phyloP scores from a whole-genome alignment of 1,140 invertebrate genomes.

The Chrysomallon squamiferum region DNA sequence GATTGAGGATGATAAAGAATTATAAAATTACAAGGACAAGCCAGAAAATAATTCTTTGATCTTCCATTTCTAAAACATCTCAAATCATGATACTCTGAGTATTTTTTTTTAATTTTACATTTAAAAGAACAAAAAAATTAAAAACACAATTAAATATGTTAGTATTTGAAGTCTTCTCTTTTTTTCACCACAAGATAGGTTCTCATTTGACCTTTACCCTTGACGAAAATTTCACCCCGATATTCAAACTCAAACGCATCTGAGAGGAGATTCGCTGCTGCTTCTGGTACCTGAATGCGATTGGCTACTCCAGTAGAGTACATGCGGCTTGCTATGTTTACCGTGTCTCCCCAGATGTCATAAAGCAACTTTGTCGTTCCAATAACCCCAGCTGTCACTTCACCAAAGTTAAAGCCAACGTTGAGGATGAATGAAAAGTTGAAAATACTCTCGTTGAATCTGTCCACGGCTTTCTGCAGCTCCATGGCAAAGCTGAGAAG shows the following conservation, averaged over 20 bases:
- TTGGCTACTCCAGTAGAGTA: constrained; percentile 82
- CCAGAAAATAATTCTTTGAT: no score
- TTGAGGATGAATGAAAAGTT: constrained; percentile 91
- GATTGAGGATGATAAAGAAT: no score
- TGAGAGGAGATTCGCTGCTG: constrained; percentile 65
- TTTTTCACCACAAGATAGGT: constrained; percentile 70
- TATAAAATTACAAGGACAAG: no score
- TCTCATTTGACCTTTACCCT: constrained; percentile 67
- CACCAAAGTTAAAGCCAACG: constrained; percentile 74
- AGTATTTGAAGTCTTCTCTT: constrained; percentile 39
- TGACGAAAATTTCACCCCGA: constrained; percentile 59
- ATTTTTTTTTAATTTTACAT: no score
- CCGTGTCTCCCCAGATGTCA: constrained; percentile 98
- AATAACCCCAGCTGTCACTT: constrained; percentile 94
- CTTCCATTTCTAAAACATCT: no score
- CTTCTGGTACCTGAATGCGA: constrained; percentile 79
- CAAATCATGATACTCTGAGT: no score
- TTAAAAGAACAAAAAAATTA: no score
- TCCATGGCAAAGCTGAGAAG: constrained; percentile 88
- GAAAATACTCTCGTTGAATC: constrained; percentile 88
- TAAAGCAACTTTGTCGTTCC: constrained; percentile 95
- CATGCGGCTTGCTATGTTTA: constrained; percentile 95
- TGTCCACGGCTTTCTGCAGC: constrained; percentile 80
- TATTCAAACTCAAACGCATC: constrained; percentile 65
- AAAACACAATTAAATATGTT: no score